Base-by-base conservation (phyloP, 2,113 vertebrate genomes). In the Zapornia atra region DNA sequence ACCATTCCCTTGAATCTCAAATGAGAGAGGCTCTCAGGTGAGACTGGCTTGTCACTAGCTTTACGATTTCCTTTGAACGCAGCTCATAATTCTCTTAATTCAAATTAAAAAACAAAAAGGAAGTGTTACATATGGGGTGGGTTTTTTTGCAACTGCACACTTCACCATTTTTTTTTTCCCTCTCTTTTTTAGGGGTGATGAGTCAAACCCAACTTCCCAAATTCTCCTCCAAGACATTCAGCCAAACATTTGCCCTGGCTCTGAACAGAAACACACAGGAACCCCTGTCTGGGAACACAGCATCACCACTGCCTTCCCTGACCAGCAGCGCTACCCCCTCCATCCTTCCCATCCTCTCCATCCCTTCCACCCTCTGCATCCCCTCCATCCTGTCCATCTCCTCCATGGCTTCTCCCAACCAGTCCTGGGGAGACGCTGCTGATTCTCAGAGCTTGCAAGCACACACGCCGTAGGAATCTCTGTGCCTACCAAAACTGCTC, bases 291-390 rank as follows among this genome's bases (percentile, higher is more conserved):
- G 44, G 34, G 38, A 72, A 42, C 0, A 4, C 1, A 3, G 26
- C 6, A 60, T 72, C 2, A 2, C 31, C 9, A 4, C 20, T 71
- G 48, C 48, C 28, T 44, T 54, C 26, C 20, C 68, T 38, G 61
- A 13, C 9, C 0, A 2, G 11, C 40, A 38, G 42, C 31, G 50
- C 15, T 2, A 0, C n/a, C 15, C 15, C 6, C 18, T n/a, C 12
- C n/a, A 56, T 13, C 26, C 46, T 5, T 50, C 34, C 16, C 14
- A 24, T 22, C 40, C 40, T 40, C 40, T 40, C 40, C 40, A 40
- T 40, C 40, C 60, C 4, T 4, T 17, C 46, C 31, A 34, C 56
- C n/a, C 19, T 2, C 17, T 70, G 10, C 31, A 22, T 54, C 28
- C 22, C 2, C 16, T 38, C 53, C 53, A 31, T 22, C 60, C 5